Conservation (phyloP, 2,888 invertebrate species). For the Macrostomum cliftonense region DNA sequence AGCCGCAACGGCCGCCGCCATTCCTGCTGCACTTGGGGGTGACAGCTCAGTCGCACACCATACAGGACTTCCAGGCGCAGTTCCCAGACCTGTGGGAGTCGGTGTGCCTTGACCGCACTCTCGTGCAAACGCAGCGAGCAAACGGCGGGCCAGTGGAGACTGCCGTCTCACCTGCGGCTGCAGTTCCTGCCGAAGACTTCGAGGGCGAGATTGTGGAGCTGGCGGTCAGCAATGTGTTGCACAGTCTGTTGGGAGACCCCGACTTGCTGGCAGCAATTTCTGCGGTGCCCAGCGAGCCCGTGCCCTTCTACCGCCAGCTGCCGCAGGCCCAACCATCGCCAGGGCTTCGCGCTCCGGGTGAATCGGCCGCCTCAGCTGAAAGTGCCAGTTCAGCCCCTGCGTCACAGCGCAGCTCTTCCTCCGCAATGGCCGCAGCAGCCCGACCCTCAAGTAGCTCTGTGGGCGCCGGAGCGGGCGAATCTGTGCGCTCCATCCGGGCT, state of each 20-base stretch:
- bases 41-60: constrained; percentile 31
- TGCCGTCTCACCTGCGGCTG: neutral
- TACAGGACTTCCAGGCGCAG: constrained; percentile 27
- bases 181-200: neutral
- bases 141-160: neutral
- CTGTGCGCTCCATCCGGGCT: too few relatives aligned
- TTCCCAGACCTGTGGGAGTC: constrained; percentile 19
- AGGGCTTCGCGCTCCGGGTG: constrained; percentile 12
- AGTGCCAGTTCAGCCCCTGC: constrained; percentile 11
- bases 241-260: constrained; percentile 29
- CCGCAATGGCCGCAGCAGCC: too few relatives aligned
- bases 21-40: constrained; percentile 34
- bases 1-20: constrained; percentile 26
- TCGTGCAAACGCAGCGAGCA: neutral
- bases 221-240: constrained; percentile 13
- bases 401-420: too few relatives aligned
- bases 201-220: constrained; percentile 1
- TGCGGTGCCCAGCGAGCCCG: constrained; percentile 23
- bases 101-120: neutral
- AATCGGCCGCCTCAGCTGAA: constrained; percentile 14
- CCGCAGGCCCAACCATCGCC: constrained; percentile 12
- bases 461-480: too few relatives aligned
- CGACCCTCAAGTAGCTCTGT: too few relatives aligned
- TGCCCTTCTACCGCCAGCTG: constrained; percentile 32
- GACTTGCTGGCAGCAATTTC: constrained; percentile 25